A percentile compares a stretch with the other conserved stretches of the same genome.
phyloP scores from a whole-genome alignment of 2,113 vertebrate species.

The Stomatorhinus ivindoensis region DNA sequence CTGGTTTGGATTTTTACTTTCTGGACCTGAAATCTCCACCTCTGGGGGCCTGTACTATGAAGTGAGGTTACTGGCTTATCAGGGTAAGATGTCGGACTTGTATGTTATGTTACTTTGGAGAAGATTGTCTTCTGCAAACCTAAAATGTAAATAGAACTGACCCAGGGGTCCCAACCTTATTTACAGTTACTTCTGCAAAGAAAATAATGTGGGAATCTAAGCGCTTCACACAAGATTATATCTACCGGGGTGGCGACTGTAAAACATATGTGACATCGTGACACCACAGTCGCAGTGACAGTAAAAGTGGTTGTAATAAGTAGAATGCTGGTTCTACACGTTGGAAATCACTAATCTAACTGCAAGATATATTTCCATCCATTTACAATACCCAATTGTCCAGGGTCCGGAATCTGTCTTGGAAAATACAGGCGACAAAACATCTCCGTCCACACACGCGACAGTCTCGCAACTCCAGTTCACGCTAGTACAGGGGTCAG shows the following conservation, averaged over 20 bases:
- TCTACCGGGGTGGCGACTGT: neutral
- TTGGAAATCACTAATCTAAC: neutral
- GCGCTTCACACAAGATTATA: neutral
- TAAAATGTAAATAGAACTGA: neutral
- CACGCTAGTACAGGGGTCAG: neutral
- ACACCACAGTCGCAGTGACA: no score
- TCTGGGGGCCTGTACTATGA: no score
- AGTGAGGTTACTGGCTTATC: no score
- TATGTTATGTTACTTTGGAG: no score
- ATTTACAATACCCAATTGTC: neutral
- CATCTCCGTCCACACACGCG: no score
- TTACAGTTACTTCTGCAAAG: neutral
- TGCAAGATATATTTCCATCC: neutral
- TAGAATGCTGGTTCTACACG: neutral
- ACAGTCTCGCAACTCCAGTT: neutral
- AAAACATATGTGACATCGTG: neutral
- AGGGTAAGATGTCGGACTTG: no score
- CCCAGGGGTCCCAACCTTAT: neutral
- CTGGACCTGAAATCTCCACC: no score
- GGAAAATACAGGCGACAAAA: neutral
- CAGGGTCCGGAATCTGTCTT: neutral
- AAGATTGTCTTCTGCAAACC: no score
- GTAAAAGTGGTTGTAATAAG: neutral
- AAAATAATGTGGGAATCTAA: neutral
- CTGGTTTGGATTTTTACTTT: no score